A percentile compares a stretch with the other conserved stretches of the same genome.
Conservation (phyloP, 2,113 vertebrate genomes). For the Hippocampus guttulatus region DNA sequence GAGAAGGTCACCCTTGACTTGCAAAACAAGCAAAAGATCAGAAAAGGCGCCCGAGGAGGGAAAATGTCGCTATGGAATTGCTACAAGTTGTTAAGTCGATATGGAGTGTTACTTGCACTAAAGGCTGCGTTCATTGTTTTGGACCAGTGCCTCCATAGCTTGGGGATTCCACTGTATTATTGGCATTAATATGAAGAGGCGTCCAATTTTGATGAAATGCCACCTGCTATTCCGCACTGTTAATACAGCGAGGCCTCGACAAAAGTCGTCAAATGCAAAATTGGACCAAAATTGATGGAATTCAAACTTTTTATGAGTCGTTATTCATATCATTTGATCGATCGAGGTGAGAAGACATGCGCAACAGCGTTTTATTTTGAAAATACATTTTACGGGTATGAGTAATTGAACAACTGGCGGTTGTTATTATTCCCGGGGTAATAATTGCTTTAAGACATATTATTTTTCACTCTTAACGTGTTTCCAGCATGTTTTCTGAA, state of each 20-base stretch:
- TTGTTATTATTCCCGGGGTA: too few species aligned
- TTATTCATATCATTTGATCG: too few species aligned
- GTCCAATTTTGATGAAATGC: not conserved
- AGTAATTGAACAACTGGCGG: too few species aligned
- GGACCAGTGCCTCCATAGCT: not conserved
- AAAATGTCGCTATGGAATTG: constrained; percentile 14
- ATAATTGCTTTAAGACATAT: too few species aligned
- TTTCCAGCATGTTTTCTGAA: too few species aligned
- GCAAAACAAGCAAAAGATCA: constrained; percentile 23
- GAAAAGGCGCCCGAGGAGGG: constrained; percentile 24
- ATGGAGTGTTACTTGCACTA: constrained; percentile 8
- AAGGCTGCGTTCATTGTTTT: not conserved
- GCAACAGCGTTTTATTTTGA: too few species aligned
- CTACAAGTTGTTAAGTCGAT: constrained; percentile 12
- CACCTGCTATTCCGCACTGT: not conserved
- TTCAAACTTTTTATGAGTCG: not conserved
- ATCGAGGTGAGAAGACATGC: too few species aligned
- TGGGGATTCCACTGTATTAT: not conserved
- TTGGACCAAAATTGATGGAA: not conserved
- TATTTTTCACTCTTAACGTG: too few species aligned
- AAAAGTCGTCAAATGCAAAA: not conserved
- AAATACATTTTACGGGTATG: too few species aligned
- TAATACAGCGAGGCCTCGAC: not conserved
- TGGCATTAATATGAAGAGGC: not conserved
- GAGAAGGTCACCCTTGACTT: constrained; percentile 13